phyloP scores from a whole-genome alignment of 2,888 invertebrate genomes.

The Schizaphis graminum region DNA sequence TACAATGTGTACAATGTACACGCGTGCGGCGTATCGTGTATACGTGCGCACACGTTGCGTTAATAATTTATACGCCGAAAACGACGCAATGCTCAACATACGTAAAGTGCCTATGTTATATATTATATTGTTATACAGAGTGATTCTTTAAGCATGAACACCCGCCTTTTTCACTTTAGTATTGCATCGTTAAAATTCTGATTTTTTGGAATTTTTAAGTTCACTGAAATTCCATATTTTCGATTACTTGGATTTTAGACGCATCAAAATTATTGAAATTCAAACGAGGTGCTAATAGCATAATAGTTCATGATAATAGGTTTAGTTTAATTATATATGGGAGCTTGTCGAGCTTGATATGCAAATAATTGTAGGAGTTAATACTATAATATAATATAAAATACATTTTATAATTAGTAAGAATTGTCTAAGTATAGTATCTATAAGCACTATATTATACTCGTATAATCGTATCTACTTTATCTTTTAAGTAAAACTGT shows the following conservation, averaged over 20 bases:
- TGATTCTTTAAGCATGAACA: not conserved
- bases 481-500: not conserved
- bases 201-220: no score
- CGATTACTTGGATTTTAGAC: not conserved
- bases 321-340: not conserved
- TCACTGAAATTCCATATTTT: no score
- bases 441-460: not conserved
- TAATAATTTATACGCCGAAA: conserved; percentile 44
- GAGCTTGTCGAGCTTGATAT: not conserved
- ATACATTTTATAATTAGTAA: not conserved
- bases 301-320: not conserved
- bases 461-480: not conserved
- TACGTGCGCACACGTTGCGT: not conserved
- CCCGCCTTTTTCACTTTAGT: no score
- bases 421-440: not conserved
- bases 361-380: not conserved
- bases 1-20: not conserved
- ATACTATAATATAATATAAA: not conserved
- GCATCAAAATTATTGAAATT: not conserved
- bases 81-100: not conserved
- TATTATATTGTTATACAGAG: not conserved
- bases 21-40: not conserved
- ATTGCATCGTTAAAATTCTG: no score
- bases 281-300: not conserved
- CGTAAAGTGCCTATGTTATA: not conserved